phyloP scores from a whole-genome alignment of 2,797 vertebrate genomes.

The Sciurus carolinensis region DNA sequence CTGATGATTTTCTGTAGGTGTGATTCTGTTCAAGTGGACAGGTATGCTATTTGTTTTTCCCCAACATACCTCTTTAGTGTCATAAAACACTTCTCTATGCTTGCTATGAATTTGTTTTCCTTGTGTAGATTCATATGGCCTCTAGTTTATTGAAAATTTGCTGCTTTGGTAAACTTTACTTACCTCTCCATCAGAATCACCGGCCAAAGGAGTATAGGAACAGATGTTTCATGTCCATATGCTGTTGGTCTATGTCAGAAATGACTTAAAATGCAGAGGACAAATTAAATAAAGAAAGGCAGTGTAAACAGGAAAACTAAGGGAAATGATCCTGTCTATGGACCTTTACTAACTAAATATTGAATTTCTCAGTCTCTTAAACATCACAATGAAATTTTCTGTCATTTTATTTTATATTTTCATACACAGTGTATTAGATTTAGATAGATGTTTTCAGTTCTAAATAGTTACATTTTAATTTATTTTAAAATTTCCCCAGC shows the following conservation, averaged over 20 bases:
- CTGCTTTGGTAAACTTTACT: conserved; percentile 51
- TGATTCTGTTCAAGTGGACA: background rate
- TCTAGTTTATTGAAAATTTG: conserved; percentile 36
- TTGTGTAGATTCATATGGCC: background rate
- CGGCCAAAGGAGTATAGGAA: background rate
- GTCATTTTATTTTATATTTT: background rate
- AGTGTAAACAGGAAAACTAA: background rate
- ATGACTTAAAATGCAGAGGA: background rate
- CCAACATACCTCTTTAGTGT: background rate
- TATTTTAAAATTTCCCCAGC: background rate
- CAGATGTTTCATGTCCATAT: background rate
- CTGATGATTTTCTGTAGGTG: background rate
- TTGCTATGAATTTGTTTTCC: background rate
- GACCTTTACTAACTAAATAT: background rate
- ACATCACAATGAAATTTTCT: background rate
- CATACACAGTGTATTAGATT: background rate
- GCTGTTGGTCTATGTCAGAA: background rate
- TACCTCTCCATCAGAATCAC: background rate
- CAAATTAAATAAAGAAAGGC: background rate
- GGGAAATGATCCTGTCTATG: background rate
- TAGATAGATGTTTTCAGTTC: background rate
- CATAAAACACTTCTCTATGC: background rate
- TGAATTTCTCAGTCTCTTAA: background rate
- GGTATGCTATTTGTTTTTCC: background rate
- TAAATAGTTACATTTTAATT: background rate